Base-by-base conservation (phyloP, 2,888 invertebrate genomes). In the Drosophila sordidula region DNA sequence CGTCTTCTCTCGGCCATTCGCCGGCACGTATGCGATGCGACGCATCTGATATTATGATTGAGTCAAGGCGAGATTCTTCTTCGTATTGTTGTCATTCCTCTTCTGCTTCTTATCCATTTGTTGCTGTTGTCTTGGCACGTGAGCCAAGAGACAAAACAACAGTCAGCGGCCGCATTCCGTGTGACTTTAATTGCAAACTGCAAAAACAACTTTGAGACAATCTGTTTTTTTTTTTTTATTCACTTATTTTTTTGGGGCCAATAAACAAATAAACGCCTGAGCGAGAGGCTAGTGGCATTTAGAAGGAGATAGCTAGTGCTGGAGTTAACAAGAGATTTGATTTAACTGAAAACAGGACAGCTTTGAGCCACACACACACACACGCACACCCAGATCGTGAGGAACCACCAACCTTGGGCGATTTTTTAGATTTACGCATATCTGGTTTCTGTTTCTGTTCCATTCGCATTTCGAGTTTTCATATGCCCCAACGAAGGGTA, bases 21-120 rank as follows among this genome's bases (percentile, higher is more conserved):
- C 68, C 67, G 64, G 80, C 70, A 83, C 87, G 78, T 74, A 70
- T 12, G 62, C 58, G 68, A 68, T 52, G 59, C 36, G 29, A 58
- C 26, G 42, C 56, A 49, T 52, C 55, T 52, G 47, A 64, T 57
- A 52, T 70, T 52, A 51, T 64, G 47, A 70, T 65, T 34, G 49
- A 59, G 55, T 71, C 77, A 70, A 75, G 71, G 71, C 65, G 49
- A 73, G 46, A 52, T 44, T 57, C 25, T 14, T 25, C 5, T 38
- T 41, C 9, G 5, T 45, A 11, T 50, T 45, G 16, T 38, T 46
- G 49, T 41, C 51, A 22, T 63, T 29, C 34, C 22, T 54, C 2
- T 54, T 51, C 9, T 39, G 25, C 4, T 64, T 42, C 26, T 36
- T 51, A 11, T 18, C 18, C 18, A 18, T 18, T 45, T 57, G 18